Conservation (phyloP, 2,888 invertebrate genomes). For the Nemapogon koenigi region DNA sequence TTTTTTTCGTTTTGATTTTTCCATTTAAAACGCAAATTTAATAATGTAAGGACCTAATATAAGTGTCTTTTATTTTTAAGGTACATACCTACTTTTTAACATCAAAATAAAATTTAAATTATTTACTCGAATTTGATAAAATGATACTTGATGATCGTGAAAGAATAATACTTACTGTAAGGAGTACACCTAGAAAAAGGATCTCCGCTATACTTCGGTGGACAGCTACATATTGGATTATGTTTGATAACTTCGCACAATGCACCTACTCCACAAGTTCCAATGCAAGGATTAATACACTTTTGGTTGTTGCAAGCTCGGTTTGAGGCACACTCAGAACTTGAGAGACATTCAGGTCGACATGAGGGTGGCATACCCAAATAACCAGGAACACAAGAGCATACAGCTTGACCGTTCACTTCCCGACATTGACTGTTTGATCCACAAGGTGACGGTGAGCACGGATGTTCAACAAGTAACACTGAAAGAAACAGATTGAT, state of each 20-base stretch:
- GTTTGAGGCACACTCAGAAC: conserved; percentile 75
- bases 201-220: conserved; percentile 72
- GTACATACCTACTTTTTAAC: no score
- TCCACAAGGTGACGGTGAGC: conserved; percentile 78
- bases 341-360: conserved; percentile 78
- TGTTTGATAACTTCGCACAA: conserved; percentile 78
- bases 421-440: conserved; percentile 75
- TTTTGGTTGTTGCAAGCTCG: conserved; percentile 78
- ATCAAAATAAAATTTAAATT: no score
- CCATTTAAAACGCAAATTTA: no score
- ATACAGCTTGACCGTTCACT: conserved; percentile 72
- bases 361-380: conserved; percentile 77
- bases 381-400: conserved; percentile 74
- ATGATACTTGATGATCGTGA: no score
- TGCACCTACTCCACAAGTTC: conserved; percentile 77
- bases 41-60: no score
- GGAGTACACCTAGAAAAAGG: conserved; percentile 75
- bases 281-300: conserved; percentile 76
- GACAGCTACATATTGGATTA: conserved; percentile 78
- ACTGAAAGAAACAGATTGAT: conserved; percentile 29
- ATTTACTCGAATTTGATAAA: no score
- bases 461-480: conserved; percentile 63
- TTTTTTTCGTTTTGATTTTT: no score
- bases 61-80: no score
- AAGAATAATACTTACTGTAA: conserved; percentile 44